phyloP scores from a whole-genome alignment of 2,888 invertebrate genomes.

The Caenorhabditis becei region DNA sequence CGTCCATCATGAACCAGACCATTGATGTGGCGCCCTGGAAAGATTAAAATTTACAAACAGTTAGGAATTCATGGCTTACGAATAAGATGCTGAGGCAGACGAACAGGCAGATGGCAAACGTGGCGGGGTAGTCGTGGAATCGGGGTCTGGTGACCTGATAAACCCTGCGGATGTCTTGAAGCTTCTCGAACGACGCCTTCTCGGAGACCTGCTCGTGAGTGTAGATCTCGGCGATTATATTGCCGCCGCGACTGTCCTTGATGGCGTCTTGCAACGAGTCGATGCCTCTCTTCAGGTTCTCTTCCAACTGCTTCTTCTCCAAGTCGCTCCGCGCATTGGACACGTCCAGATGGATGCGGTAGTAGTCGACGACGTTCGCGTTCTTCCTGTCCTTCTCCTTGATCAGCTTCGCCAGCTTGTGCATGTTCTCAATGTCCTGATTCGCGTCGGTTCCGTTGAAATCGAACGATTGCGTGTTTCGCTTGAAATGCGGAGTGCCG shows the following conservation, averaged over 20 bases:
- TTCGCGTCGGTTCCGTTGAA: neutral
- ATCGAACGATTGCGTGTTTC: neutral
- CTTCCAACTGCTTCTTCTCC: conserved; percentile 24
- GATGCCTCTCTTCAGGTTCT: conserved; percentile 22
- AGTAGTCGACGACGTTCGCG: conserved; percentile 39
- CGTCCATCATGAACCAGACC: conserved; percentile 37
- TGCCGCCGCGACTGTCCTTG: neutral
- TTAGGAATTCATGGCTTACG: conserved; percentile 28
- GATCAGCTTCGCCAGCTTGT: conserved; percentile 28
- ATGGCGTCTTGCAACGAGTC: conserved; percentile 5
- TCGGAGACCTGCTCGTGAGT: neutral
- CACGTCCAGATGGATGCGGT: conserved; percentile 48
- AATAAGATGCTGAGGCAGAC: conserved; percentile 13
- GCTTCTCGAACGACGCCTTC: neutral
- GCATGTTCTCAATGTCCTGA: conserved; percentile 34
- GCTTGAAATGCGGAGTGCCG: conserved; percentile 17
- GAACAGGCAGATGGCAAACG: conserved; percentile 7
- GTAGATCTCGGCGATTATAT: conserved; percentile 5
- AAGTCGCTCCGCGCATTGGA: conserved; percentile 18
- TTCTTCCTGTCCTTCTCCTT: conserved; percentile 15
- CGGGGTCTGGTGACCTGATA: conserved; percentile 7
- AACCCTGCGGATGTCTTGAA: neutral
- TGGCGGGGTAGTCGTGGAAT: conserved; percentile 23
- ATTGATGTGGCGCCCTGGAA: conserved; percentile 31
- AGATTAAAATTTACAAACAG: neutral